A percentile compares a stretch with the other conserved stretches of the same genome.
These are phyloP conservation scores for Eriocheir sinensis DNA, from an alignment of 1,140 invertebrate species.

Conservation along the genomic window DNA sequence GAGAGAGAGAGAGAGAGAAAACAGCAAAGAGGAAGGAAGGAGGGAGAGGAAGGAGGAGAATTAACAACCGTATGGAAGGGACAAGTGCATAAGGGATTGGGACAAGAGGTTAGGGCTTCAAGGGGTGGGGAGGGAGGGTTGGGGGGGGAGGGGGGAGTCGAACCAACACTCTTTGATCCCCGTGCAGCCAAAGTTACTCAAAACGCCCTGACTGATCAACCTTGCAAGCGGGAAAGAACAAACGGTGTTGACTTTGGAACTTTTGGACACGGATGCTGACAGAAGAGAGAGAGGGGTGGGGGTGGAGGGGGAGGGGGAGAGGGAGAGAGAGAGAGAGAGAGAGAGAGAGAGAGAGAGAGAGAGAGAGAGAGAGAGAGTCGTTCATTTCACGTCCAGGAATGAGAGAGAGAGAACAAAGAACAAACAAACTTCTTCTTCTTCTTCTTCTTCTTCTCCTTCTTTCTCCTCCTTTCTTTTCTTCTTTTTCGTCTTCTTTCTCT, in stretches of 20 bases:
- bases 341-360: background rate
- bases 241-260: slow-evolving; percentile 75
- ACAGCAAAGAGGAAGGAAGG: no score
- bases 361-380: background rate
- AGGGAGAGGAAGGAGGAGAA: no score
- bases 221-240: slow-evolving; percentile 70
- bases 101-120: background rate
- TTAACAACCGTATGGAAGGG: no score
- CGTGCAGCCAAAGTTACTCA: slow-evolving; percentile 56
- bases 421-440: background rate
- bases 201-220: slow-evolving; percentile 70
- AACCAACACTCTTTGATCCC: slow-evolving; percentile 50
- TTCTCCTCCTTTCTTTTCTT: background rate
- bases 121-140: background rate
- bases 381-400: background rate
- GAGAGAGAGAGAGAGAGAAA: background rate
- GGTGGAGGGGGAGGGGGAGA: background rate
- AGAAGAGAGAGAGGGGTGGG: background rate
- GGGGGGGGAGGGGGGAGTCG: no score
- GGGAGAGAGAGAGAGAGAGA: background rate
- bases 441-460: background rate
- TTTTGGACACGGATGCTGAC: slow-evolving; percentile 56
- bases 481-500: background rate
- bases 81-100: no score
- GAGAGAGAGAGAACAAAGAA: background rate